A percentile compares a stretch with the other conserved stretches of the same genome.
phyloP scores from a whole-genome alignment of 2,797 vertebrate species.

The Danionella dracula region DNA sequence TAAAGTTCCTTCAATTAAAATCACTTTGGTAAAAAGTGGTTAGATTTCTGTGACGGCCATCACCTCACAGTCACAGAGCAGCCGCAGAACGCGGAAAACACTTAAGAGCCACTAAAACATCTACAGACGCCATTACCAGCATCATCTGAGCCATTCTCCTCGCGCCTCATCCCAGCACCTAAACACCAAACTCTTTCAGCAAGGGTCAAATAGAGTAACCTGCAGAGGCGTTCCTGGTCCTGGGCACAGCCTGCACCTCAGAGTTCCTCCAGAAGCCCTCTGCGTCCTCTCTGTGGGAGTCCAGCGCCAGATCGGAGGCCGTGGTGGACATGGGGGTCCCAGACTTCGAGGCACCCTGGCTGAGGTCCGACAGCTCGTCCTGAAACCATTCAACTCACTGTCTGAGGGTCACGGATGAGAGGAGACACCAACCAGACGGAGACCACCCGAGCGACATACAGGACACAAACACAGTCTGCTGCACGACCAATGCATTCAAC shows the following conservation, averaged over 20 bases:
- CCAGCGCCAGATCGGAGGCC: slow-evolving; percentile 71
- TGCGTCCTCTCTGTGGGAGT: slow-evolving; percentile 48
- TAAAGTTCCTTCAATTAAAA: too few species aligned
- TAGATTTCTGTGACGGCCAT: too few species aligned
- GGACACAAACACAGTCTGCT: too few species aligned
- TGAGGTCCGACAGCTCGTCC: slow-evolving; percentile 89
- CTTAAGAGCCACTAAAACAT: too few species aligned
- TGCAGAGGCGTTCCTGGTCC: slow-evolving; percentile 78
- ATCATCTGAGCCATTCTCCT: too few species aligned
- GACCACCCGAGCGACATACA: slow-evolving; percentile 33
- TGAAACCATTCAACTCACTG: slow-evolving; percentile 57
- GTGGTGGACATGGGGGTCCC: slow-evolving; percentile 73
- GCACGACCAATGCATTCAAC: too few species aligned
- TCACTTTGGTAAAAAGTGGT: too few species aligned
- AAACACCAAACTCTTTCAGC: too few species aligned
- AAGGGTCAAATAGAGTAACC: slow-evolving; percentile 64
- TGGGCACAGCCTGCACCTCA: slow-evolving; percentile 83
- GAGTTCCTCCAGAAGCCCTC: slow-evolving; percentile 77
- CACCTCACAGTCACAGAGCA: too few species aligned
- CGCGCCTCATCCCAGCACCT: too few species aligned
- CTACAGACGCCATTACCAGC: too few species aligned
- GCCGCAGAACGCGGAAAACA: too few species aligned
- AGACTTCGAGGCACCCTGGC: slow-evolving; percentile 78
- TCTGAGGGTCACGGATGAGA: slow-evolving; percentile 23
- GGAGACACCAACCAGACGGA: background rate